Conservation (phyloP, 2,888 invertebrate species). For the Podotricha telesiphe region DNA sequence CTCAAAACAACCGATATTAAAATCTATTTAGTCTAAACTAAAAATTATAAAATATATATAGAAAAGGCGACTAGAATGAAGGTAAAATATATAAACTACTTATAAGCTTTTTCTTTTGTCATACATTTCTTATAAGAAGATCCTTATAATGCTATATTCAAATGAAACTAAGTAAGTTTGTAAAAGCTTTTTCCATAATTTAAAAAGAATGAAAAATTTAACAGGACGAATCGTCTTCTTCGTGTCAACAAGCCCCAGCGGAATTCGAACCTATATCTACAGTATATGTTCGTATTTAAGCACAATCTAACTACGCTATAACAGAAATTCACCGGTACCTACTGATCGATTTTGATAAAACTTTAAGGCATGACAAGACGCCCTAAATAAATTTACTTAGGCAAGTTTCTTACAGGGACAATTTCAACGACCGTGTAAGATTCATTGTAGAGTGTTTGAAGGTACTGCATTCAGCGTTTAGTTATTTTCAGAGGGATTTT, state of each 20-base stretch:
- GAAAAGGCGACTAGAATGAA: too few relatives aligned
- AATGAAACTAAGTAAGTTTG: too few relatives aligned
- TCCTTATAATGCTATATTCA: too few relatives aligned
- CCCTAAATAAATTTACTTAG: conserved; percentile 11
- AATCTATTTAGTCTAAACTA: too few relatives aligned
- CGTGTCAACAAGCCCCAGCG: neutral
- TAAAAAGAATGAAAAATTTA: too few relatives aligned
- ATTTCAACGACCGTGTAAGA: neutral
- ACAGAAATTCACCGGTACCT: neutral
- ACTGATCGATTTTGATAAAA: neutral
- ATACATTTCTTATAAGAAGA: too few relatives aligned
- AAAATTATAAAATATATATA: too few relatives aligned
- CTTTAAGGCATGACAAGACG: neutral
- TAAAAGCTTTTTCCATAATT: too few relatives aligned
- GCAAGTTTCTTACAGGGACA: neutral
- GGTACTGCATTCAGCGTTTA: neutral
- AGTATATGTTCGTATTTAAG: neutral
- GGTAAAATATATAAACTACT: too few relatives aligned
- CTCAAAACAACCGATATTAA: too few relatives aligned
- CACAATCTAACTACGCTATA: neutral
- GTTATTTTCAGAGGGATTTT: neutral
- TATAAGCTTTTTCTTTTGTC: too few relatives aligned
- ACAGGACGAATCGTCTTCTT: neutral
- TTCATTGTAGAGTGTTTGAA: neutral
- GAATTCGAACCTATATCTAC: neutral